Conservation (phyloP, 2,797 vertebrate genomes). For the Ceryle rudis region DNA sequence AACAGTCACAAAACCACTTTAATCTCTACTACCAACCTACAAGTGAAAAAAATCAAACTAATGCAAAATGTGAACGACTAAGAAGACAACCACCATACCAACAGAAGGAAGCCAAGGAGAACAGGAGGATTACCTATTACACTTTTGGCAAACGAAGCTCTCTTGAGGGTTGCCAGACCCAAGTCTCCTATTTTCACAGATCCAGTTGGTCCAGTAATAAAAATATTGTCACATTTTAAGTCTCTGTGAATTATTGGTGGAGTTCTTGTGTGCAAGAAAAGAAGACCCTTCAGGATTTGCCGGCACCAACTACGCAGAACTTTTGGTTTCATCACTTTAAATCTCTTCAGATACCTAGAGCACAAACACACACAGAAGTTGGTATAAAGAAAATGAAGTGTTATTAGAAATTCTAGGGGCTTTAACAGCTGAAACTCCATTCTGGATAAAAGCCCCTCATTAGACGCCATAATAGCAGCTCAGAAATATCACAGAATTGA, state of each 20-base stretch:
- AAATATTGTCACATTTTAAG: slow-evolving; percentile 99
- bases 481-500: slow-evolving; percentile 4
- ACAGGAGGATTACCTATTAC: slow-evolving; percentile 88
- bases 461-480: neutral
- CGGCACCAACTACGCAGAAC: slow-evolving; percentile 97
- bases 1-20: neutral
- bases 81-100: neutral
- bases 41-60: neutral
- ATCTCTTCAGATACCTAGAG: slow-evolving; percentile 93
- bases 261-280: slow-evolving; percentile 95
- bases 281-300: slow-evolving; percentile 96
- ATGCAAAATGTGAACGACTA: neutral
- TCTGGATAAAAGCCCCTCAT: neutral
- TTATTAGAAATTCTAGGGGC: neutral
- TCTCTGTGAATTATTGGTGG: slow-evolving; percentile 98
- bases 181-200: slow-evolving; percentile 98
- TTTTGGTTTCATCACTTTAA: slow-evolving; percentile 99
- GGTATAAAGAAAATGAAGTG: neutral
- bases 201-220: slow-evolving; percentile 97
- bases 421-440: slow-evolving; percentile 3
- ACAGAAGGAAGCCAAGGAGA: neutral
- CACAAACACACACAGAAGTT: neutral
- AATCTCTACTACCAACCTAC: neutral
- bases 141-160: slow-evolving; percentile 98
- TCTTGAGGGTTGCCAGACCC: slow-evolving; percentile 96